Base-by-base conservation (phyloP, 2,888 invertebrate genomes). In the Elmis aenea region DNA sequence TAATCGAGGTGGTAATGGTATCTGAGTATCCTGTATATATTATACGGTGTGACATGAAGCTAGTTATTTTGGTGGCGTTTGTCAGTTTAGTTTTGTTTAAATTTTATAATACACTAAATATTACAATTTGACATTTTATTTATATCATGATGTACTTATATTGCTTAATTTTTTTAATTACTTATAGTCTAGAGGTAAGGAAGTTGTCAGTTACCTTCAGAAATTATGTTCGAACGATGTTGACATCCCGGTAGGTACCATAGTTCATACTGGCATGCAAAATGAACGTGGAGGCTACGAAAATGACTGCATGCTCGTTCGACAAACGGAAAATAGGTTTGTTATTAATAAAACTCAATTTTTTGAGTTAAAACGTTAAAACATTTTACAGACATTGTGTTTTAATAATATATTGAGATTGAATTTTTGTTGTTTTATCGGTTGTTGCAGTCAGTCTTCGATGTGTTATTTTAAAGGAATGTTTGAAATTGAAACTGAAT, bases 301-400 rank as follows among this genome's bases (percentile, higher is more conserved):
- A 63, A 83, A 83, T 58, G 83, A 83, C 57, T 83, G 83, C 55
- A 78, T 81, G 68, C 62, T 83, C n/a, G 77, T 81, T 1, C 68
- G 81, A 14, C 71, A 77, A 52, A 65, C 70, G 2, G 71, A 76
- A 41, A 79, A 78, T 54, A 67, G 70, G 76, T 76, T 55, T 43
- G 39, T 36, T 9, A 10, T 9, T 13, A 12, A 8, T 16, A 25
- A 26, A 32, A n/a, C n/a, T n/a, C n/a, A n/a, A n/a, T n/a, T n/a
- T n/a, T n/a, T n/a, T n/a, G 28, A 20, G 6, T 27, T 27, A 18
- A 27, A 5, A 5, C 5, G 6, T 27, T 27, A 18, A 25, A 25
- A 25, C 6, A 8, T 8, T 6, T n/a, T n/a, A 20, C 20, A 20
- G n/a, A 20, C 6, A 20, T 20, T 8, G 6, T n/a, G n/a, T 8